Percentiles rank a stretch among this genome's conserved stretches.
phyloP scores from a whole-genome alignment of 2,797 vertebrate genomes.

The Gymnodraco acuticeps region DNA sequence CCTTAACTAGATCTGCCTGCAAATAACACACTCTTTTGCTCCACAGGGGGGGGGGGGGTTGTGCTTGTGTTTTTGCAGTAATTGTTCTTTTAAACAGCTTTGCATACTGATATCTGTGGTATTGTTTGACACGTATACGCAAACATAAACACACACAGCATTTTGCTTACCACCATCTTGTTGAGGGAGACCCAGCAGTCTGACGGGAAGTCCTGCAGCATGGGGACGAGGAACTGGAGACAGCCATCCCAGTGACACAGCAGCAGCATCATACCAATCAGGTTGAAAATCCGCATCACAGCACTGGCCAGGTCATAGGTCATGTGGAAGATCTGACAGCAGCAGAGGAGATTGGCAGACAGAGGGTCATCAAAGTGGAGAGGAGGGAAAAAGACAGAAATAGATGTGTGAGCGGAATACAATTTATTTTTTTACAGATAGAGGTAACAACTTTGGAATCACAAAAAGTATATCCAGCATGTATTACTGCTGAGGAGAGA shows the following conservation, averaged over 20 bases:
- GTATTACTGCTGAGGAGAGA: background rate
- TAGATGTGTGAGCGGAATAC: conserved; percentile 43
- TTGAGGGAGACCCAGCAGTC: conserved; percentile 98
- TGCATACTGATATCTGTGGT: background rate
- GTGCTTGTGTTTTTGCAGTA: background rate
- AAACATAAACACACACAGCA: background rate
- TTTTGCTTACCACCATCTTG: conserved; percentile 94
- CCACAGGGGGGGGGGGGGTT: background rate
- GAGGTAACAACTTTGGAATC: conserved; percentile 17
- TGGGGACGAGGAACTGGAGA: conserved; percentile 95
- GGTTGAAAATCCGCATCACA: conserved; percentile 94
- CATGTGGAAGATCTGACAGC: conserved; percentile 95
- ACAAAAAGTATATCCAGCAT: background rate
- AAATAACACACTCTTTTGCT: conserved; percentile 24
- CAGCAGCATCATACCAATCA: conserved; percentile 96
- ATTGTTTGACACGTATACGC: background rate
- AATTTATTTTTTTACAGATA: conserved; percentile 10
- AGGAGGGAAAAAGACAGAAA: background rate
- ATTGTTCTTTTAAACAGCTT: background rate
- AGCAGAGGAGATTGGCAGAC: conserved; percentile 35
- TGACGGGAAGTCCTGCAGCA: conserved; percentile 94
- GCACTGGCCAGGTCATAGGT: conserved; percentile 96
- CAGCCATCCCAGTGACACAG: conserved; percentile 97
- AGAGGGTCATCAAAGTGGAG: conserved; percentile 18
- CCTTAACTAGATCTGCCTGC: conserved; percentile 44